A percentile compares a stretch with the other conserved stretches of the same genome.
Evolutionary conservation across 2,113 vertebrate species (phyloP).

Genomic region (Plectropomus leopardus): DNA sequence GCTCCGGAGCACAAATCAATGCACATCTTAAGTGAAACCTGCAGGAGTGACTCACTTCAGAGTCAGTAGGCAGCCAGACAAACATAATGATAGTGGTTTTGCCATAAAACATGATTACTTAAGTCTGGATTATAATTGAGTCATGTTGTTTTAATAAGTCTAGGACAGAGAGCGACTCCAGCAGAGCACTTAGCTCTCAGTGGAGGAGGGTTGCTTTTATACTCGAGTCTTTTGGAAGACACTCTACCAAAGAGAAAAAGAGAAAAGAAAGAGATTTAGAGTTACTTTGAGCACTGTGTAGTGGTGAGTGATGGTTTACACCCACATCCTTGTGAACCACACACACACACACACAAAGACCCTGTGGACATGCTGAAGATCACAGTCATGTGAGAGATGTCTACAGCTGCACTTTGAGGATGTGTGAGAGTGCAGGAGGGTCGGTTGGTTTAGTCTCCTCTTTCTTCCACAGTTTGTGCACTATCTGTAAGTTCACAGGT

Average conservation of each 20-base stretch:
- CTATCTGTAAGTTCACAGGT: constrained; percentile 53
- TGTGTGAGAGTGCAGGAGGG: constrained; percentile 35
- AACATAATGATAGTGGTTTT: constrained; percentile 69
- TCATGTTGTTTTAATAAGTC: constrained; percentile 74
- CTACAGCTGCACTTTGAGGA: constrained; percentile 73
- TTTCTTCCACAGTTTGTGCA: constrained; percentile 33
- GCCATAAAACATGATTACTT: constrained; percentile 76
- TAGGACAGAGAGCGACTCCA: constrained; percentile 48
- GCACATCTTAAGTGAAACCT: constrained; percentile 67
- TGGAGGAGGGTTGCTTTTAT: constrained; percentile 10
- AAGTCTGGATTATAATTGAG: constrained; percentile 65
- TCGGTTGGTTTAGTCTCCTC: constrained; percentile 27
- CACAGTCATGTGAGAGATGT: constrained; percentile 72
- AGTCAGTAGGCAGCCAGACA: constrained; percentile 61
- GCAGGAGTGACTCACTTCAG: constrained; percentile 53
- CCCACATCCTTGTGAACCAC: constrained; percentile 43
- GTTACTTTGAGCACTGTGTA: constrained; percentile 30
- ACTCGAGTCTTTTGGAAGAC: constrained; percentile 17
- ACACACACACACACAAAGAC: constrained; percentile 47
- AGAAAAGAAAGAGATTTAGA: constrained; percentile 39
- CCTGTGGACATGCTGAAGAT: constrained; percentile 65
- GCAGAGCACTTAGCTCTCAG: constrained; percentile 55
- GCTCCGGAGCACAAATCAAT: constrained; percentile 74
- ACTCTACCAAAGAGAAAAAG: constrained; percentile 31
- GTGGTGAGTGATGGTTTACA: constrained; percentile 67